Percentiles rank a stretch among this genome's conserved stretches.
These are phyloP conservation scores for Myopa tessellatipennis DNA, from an alignment of 2,888 invertebrate genomes.

Conservation along the genomic window DNA sequence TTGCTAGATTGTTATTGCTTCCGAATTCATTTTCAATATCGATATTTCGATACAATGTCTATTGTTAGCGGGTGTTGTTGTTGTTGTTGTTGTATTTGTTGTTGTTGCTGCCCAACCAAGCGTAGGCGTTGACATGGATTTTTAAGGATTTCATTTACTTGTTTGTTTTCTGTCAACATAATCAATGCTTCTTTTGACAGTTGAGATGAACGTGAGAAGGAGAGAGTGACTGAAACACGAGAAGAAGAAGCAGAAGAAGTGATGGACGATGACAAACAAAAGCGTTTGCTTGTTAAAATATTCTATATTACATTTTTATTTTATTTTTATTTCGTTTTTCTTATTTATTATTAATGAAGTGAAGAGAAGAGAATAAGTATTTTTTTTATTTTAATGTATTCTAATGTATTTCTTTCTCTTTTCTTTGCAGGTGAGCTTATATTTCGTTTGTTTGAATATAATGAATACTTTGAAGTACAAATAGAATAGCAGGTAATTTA, in stretches of 20 bases:
- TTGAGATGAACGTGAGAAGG: not conserved
- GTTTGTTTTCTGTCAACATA: constrained; percentile 21
- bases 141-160: not conserved
- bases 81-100: not conserved
- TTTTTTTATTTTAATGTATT: not conserved
- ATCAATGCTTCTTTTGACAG: constrained; percentile 26
- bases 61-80: no score
- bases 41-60: no score
- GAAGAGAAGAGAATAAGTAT: no score
- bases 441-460: not conserved
- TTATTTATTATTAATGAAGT: not conserved
- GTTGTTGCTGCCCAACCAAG: not conserved
- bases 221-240: no score
- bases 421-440: constrained; percentile 34
- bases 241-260: not conserved
- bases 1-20: no score
- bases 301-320: not conserved
- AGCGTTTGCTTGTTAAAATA: not conserved
- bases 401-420: constrained; percentile 23
- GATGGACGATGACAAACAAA: not conserved
- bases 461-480: no score
- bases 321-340: not conserved
- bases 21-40: no score
- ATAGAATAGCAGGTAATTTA: no score
- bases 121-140: not conserved